A percentile compares a stretch with the other conserved stretches of the same genome.
phyloP scores from a whole-genome alignment of 2,797 vertebrate species.

The Pyrocephalus nanus region DNA sequence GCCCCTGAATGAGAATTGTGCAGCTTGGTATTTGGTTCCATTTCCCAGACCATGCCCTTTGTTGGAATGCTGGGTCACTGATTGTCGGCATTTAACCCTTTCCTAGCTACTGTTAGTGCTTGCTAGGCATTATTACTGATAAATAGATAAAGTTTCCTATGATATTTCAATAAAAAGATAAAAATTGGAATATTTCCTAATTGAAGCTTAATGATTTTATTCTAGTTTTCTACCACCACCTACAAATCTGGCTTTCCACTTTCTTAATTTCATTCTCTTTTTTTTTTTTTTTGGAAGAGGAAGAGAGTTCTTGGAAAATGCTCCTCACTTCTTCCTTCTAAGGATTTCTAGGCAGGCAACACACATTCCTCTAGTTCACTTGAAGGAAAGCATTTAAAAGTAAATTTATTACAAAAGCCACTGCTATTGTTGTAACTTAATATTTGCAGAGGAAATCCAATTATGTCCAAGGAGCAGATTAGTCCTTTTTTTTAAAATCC shows the following conservation, averaged over 20 bases:
- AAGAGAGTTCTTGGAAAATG: not conserved
- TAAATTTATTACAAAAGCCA: not conserved
- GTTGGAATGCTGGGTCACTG: not conserved
- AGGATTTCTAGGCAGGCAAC: not conserved
- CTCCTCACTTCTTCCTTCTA: not conserved
- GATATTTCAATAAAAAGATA: not conserved
- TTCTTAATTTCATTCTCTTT: not conserved
- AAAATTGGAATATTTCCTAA: not conserved
- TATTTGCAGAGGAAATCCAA: conserved; percentile 6
- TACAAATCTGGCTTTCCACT: not conserved
- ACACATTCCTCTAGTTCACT: not conserved
- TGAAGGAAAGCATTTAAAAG: not conserved
- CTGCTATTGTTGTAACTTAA: conserved; percentile 7
- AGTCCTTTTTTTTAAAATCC: not conserved
- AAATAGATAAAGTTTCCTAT: not conserved
- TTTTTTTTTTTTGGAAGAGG: not conserved
- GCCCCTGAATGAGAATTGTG: not conserved
- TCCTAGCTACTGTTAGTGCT: not conserved
- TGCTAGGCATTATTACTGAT: not conserved
- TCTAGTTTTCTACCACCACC: not conserved
- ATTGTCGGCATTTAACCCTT: not conserved
- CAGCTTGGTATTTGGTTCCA: not conserved
- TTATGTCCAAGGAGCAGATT: not conserved
- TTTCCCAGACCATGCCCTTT: not conserved
- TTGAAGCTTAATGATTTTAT: not conserved